A percentile compares a stretch with the other conserved stretches of the same genome.
Conservation (phyloP, 2,888 invertebrate species). For the Ptychoptera albimana region DNA sequence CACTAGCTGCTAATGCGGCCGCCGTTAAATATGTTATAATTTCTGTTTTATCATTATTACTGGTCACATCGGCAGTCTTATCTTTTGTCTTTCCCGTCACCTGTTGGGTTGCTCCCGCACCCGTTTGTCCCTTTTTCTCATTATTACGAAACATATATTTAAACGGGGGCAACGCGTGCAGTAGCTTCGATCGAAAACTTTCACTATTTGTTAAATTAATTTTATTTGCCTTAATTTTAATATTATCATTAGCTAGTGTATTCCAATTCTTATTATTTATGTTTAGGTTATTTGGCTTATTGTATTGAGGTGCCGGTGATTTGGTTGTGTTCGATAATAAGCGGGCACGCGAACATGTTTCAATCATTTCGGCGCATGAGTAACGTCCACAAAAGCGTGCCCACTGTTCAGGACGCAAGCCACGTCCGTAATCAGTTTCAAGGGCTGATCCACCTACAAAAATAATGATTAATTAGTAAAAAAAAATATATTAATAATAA, state of each 20-base stretch:
- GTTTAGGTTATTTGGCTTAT: background rate
- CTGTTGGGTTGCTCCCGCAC: background rate
- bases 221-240: too few species aligned
- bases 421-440: slow-evolving; percentile 47
- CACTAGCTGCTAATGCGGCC: slow-evolving; percentile 10
- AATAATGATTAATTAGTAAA: slow-evolving; percentile 5
- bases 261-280: background rate
- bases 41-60: slow-evolving; percentile 5
- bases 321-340: slow-evolving; percentile 36
- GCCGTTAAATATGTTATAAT: slow-evolving; percentile 11
- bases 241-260: background rate
- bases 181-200: slow-evolving; percentile 11
- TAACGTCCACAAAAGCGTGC: slow-evolving; percentile 53
- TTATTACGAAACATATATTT: slow-evolving; percentile 1
- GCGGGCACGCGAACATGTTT: slow-evolving; percentile 42
- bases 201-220: background rate
- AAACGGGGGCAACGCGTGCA: slow-evolving; percentile 9
- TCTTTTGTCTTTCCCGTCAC: too few species aligned
- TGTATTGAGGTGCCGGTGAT: too few species aligned
- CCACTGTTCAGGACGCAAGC: slow-evolving; percentile 58
- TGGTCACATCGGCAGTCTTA: too few species aligned
- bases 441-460: slow-evolving; percentile 49
- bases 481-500: slow-evolving; percentile 8
- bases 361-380: slow-evolving; percentile 53
- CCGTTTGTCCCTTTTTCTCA: background rate